Base-by-base conservation (phyloP, 2,113 vertebrate species). In the Centropus bengalensis region DNA sequence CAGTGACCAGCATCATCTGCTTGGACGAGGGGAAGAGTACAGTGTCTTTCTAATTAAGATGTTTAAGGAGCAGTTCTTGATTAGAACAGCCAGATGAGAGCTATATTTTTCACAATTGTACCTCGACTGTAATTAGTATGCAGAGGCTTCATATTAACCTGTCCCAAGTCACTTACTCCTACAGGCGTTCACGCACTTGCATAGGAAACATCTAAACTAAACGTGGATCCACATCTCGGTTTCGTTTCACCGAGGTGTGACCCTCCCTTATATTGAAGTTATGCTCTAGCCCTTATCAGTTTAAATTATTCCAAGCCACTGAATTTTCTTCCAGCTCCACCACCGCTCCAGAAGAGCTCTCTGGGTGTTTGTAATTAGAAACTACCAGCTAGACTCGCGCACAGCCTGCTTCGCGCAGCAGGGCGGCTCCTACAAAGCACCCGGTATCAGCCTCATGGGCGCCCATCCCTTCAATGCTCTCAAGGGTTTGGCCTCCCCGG, bases 401-500 rank as follows among this genome's bases (percentile, higher is more conserved):
- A 66, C 73, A 88, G 94, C 67, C 63, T 45, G 49, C 70, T 75
- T 51, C 18, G 83, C 94, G 91, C 86, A 20, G 13, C 12, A 66
- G 1, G 42, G 40, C 36, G 63, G 58, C 59, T 80, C 54, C 89
- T 96, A 94, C 30, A 54, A 75, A 22, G 9, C 55, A 55, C 4
- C 17, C 1, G 44, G 74, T 54, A 62, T 44, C 20, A 9, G 51
- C 62, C 86, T 88, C 94, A 54, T 10, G 30, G 36, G 8, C 14
- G 21, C 59, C 42, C 15, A 0, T 54, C 84, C 26, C 42, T 51
- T 8, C 12, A 62, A 17, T 1, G 2, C 20, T 5, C 58, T 97
- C 79, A 99, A 68, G 98, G 96, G 91, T 98, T 99, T 88, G 93
- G 97, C 82, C 98, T 99, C 64, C 98, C 98, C 10, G 97, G 47